These are phyloP conservation scores for Pristionchus japonicus DNA, from an alignment of 2,888 invertebrate genomes.

Conservation along the genomic window DNA sequence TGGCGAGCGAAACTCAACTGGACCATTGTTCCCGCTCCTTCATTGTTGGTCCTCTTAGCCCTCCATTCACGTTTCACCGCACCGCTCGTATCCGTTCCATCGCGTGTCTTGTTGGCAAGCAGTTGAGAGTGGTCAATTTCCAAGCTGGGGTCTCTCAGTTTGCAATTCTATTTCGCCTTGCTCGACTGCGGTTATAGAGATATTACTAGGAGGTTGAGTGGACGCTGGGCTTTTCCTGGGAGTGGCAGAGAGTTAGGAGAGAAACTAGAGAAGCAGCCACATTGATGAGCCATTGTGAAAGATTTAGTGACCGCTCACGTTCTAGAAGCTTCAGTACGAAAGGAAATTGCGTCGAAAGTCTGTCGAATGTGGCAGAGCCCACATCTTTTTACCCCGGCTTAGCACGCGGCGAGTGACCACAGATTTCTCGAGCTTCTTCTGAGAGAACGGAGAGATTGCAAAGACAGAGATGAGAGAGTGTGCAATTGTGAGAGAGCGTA, in stretches of 20 bases:
- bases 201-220: too few relatives aligned
- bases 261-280: neutral
- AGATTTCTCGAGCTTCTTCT: neutral
- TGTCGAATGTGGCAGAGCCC: too few relatives aligned
- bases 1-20: neutral
- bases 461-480: neutral
- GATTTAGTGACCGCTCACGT: too few relatives aligned
- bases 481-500: too few relatives aligned
- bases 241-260: neutral
- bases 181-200: too few relatives aligned
- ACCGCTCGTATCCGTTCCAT: neutral
- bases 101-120: neutral
- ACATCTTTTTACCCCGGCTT: neutral
- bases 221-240: too few relatives aligned
- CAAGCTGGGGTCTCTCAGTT: too few relatives aligned
- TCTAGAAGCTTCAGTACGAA: too few relatives aligned
- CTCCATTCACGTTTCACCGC: neutral
- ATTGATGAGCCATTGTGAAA: too few relatives aligned
- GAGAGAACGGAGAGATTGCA: neutral
- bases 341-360: too few relatives aligned
- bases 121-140: neutral
- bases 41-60: neutral
- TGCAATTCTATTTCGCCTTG: too few relatives aligned
- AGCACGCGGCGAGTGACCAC: neutral
- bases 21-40: neutral